Conservation (phyloP, 2,888 invertebrate genomes). For the Pheosia gnoma region DNA sequence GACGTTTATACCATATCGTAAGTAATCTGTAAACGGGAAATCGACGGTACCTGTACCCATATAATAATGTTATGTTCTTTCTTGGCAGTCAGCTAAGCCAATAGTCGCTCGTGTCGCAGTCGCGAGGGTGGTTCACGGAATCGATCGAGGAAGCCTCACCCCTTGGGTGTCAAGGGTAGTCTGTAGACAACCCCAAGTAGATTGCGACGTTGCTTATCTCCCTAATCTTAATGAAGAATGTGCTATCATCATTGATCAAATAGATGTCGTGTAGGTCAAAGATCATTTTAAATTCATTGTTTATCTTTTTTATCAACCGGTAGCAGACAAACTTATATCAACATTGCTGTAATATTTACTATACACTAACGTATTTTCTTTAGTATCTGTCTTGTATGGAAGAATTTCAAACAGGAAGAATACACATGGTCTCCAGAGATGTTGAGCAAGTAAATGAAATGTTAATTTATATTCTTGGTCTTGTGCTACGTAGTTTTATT, state of each 20-base stretch:
- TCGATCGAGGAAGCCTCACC: conserved; percentile 64
- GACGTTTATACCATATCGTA: no score
- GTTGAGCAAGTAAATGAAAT: no score
- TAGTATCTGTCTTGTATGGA: not conserved
- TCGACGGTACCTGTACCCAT: no score
- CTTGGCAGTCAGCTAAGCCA: conserved; percentile 52
- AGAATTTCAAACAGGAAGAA: not conserved
- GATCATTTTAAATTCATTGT: not conserved
- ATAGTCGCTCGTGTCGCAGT: conserved; percentile 54
- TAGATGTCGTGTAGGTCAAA: conserved; percentile 16
- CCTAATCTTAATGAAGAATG: conserved; percentile 29
- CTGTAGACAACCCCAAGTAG: conserved; percentile 28
- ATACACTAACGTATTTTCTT: not conserved
- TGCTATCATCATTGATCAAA: conserved; percentile 38
- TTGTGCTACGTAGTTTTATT: not conserved
- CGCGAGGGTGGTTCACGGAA: conserved; percentile 59
- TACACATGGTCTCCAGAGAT: no score
- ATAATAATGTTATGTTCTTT: no score
- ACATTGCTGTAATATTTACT: not conserved
- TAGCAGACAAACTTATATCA: not conserved
- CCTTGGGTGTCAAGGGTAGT: conserved; percentile 58
- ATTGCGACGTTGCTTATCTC: conserved; percentile 37
- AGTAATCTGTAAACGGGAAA: no score
- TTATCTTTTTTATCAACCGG: not conserved
- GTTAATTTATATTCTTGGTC: no score